Evolutionary conservation across 2,888 invertebrate genomes (phyloP), one percentile per base, ranked within the genome.

Genomic region (Anarsia innoxiella): DNA sequence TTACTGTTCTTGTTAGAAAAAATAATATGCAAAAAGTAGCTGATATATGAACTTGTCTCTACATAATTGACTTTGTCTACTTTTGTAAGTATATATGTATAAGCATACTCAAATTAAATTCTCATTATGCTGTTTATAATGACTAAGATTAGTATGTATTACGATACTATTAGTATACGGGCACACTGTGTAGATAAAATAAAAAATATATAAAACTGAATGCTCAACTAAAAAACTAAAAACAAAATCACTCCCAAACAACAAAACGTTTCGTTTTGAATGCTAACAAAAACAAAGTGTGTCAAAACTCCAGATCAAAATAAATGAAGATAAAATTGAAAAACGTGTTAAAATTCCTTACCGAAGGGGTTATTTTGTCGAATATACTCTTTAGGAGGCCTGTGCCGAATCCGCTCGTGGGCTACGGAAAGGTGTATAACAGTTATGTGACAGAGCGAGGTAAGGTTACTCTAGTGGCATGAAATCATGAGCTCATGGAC

Each of bases 351-450:
- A 83, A 83, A 84, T 82, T 83, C 83, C 86, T 86, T 86, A 86
- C 86, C 86, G 85, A 86, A 83, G 86, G 86, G 75, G 86, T 86
- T 83, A 86, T 86, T 86, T 86, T 86, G 86, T 86, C 86, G 86
- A 86, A 86, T 82, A 86, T 86, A 84, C 86, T 86, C 86, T 86
- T 86, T 84, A 86, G 86, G 56, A 86, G 86, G 70, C 86, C 86
- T 80, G 85, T 85, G 82, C 86, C 86, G 82, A 86, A 86, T 86
- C 86, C 86, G 70, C 78, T 80, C 70, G 86, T 80, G 58, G 78
- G 84, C 86, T 86, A 84, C 67, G 84, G 76, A 84, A 84, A 84
- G 83, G 82, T 84, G 84, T 84, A 78, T 78, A 83, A 78, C 62
- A 80, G 79, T 83, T 79, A 83, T 80, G 84, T 84, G 80, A 80